These are phyloP conservation scores for Salmo trutta DNA, from an alignment of 2,797 vertebrate species.

Conservation along the genomic window DNA sequence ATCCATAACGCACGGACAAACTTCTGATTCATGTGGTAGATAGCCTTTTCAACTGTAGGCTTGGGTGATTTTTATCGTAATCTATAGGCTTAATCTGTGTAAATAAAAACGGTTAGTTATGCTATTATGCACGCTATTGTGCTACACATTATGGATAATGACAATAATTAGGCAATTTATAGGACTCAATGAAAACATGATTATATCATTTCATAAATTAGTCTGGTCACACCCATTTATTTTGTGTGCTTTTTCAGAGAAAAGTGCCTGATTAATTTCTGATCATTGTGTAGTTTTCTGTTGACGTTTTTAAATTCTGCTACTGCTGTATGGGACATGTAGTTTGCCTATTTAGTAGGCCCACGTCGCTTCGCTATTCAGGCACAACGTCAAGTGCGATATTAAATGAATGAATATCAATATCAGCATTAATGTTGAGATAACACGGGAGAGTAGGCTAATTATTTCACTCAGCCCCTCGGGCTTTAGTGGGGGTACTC, in stretches of 20 bases:
- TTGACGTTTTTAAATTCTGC: not conserved
- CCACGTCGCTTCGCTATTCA: not conserved
- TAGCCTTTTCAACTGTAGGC: too few relatives aligned
- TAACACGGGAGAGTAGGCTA: not conserved
- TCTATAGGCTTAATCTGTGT: too few relatives aligned
- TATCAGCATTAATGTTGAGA: constrained; percentile 10
- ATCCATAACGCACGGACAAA: too few relatives aligned
- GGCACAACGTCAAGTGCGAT: not conserved
- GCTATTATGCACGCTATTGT: too few relatives aligned
- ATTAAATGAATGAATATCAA: not conserved
- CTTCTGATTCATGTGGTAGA: too few relatives aligned
- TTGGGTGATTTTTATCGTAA: too few relatives aligned
- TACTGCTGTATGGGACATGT: not conserved
- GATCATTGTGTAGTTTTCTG: not conserved
- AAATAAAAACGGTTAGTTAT: too few relatives aligned
- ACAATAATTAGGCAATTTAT: not conserved
- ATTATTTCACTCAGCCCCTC: constrained; percentile 6
- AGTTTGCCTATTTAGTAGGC: not conserved
- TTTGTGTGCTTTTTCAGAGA: not conserved
- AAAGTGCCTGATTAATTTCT: not conserved
- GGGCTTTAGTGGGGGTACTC: not conserved
- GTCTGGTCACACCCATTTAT: not conserved
- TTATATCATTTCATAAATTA: not conserved
- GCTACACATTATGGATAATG: too few relatives aligned
- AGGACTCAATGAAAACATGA: not conserved